Evolutionary conservation across 1,140 invertebrate species (phyloP), one percentile per base, ranked within the genome.

Genomic region (Macrosteles quadrilineatus): DNA sequence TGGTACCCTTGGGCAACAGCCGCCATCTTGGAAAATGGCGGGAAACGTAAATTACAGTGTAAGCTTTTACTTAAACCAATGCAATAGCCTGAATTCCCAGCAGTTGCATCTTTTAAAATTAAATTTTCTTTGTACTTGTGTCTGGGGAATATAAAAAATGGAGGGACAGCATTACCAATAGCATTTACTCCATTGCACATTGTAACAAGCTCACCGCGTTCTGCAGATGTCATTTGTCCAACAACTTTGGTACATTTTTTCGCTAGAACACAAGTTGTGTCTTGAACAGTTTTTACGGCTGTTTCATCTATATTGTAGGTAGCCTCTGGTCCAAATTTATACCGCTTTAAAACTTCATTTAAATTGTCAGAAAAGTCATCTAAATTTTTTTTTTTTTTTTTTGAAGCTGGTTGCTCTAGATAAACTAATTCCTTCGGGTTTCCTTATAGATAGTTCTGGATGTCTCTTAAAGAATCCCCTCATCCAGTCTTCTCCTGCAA

Each of bases 231-330:
- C 17, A 71, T 62, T 47, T 40, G 25, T 32, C 76, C 76, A 14
- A 77, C 72, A 69, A 75, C 75, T 45, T 75, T 77, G 9, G 31
- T 19, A 3, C 68, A 59, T 71, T 43, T 73, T 2, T 1, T 27
- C 32, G 76, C 73, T 25, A 77, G 14, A 47, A 76, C 62, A 43
- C 74, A 77, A 23, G 47, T 40, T 17, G 74, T 40, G 21, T 74
- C 75, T 30, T 75, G 73, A 17, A 79, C 77, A 30, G 76, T 77
- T 11, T 74, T 79, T 19, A 75, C 25, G 9, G 75, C 76, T 6
- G 71, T 78, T 53, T 78, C 75, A 70, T 57, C 53, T 11, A 21
- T 21, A 57, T 57, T 57, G 23, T 19, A 57, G 19, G 23, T 57
- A 25, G 17, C 25, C 11, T 57, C 17, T 11, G 19, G 53, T 6